Evolutionary conservation across 2,797 vertebrate species (phyloP), one percentile per base, ranked within the genome.

Genomic region (Sebastolobus altivelis): DNA sequence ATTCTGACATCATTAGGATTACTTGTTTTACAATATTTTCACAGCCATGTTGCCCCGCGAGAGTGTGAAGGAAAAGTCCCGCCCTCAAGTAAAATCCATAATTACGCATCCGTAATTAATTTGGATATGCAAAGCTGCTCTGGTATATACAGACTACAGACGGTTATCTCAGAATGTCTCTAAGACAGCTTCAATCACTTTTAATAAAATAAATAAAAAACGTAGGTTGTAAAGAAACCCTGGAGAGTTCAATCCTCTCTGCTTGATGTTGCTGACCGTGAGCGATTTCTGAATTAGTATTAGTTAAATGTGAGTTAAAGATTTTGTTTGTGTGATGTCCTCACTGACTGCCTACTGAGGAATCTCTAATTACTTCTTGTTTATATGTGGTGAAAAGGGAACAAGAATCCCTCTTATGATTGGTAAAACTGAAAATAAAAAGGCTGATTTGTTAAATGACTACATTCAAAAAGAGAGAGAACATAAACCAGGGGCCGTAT

Each of bases 1-100:
- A 77, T 55, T 37, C 12, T n/a, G 4, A 55, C n/a, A 75, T 75
- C 67, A 80, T 84, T 65, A 65, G 13, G 14, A 40, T 43, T 22
- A 62, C 77, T 77, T 81, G 55, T 84, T 81, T 83, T 78, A 76
- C 71, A 72, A 20, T 78, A 76, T 79, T 76, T 75, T 85, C 58
- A 54, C n/a, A 10, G 18, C 68, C 69, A 75, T 71, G 18, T 70
- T 82, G 69, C 78, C 52, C 62, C 20, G 2, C 75, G 46, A 76
- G 59, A 77, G 33, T 29, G 18, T 33, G 22, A 65, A 73, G 62
- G 10, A 38, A 84, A 78, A 68, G 46, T 25, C 31, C 63, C 61
- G 65, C 71, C 52, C 58, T 72, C 14, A 63, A 75, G 35, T 75
- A 80, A 82, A 81, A 85, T 31, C 10, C 40, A 65, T 58, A 86